Percentiles rank a stretch among this genome's conserved stretches.
Evolutionary conservation across 2,113 vertebrate genomes (phyloP).

Genomic region (Chamaea fasciata): DNA sequence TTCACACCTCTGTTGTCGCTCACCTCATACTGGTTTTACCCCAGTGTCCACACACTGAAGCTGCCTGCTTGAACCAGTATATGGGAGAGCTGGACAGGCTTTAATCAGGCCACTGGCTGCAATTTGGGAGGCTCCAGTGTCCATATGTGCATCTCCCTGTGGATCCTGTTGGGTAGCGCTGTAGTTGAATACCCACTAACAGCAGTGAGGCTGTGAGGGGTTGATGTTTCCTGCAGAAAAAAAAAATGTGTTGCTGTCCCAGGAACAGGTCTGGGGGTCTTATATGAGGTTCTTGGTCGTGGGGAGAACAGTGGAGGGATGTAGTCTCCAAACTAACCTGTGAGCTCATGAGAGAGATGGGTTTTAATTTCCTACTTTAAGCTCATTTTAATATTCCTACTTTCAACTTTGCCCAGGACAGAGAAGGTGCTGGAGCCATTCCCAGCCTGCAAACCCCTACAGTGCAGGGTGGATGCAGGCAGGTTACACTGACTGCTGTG

Average conservation of each 20-base stretch:
- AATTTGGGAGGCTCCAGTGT: neutral
- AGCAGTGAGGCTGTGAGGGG: neutral
- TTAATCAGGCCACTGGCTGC: neutral
- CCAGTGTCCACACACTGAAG: neutral
- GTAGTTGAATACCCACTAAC: neutral
- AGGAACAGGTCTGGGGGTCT: neutral
- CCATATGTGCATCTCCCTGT: neutral
- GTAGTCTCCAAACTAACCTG: neutral
- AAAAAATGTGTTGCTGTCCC: neutral
- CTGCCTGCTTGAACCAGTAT: neutral
- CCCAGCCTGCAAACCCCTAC: neutral
- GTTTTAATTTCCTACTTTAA: neutral
- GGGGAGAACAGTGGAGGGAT: neutral
- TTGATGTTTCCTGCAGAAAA: neutral
- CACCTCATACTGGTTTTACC: neutral
- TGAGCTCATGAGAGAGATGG: neutral
- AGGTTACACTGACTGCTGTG: neutral
- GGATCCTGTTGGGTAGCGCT: neutral
- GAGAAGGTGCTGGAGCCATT: neutral
- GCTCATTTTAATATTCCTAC: neutral
- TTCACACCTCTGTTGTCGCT: neutral
- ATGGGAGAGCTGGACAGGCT: neutral
- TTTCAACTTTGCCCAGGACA: neutral
- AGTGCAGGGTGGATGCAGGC: rapidly evolving
- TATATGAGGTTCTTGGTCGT: neutral